These are phyloP conservation scores for Platypus cylindrus DNA, from an alignment of 2,888 invertebrate species.

Conservation along the genomic window DNA sequence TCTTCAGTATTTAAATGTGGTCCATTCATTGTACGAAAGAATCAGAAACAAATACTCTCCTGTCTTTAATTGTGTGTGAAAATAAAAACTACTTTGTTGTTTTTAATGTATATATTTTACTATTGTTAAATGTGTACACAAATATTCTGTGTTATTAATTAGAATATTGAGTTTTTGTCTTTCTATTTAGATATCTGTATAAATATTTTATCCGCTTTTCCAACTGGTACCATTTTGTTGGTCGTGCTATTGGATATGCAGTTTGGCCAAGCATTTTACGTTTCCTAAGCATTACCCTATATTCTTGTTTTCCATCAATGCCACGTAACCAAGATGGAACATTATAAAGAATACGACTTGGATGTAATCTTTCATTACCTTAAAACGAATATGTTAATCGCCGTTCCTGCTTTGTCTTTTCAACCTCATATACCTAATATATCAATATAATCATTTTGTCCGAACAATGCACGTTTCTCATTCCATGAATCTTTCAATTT, in stretches of 20 bases:
- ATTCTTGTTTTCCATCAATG: conserved; percentile 75
- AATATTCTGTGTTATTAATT: conserved; percentile 11
- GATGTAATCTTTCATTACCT: conserved; percentile 70
- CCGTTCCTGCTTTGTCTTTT: not conserved
- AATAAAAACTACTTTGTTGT: too few relatives aligned
- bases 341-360: conserved; percentile 70
- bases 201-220: conserved; percentile 61
- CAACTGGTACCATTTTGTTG: conserved; percentile 67
- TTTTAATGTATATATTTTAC: too few relatives aligned
- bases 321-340: conserved; percentile 86
- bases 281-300: conserved; percentile 62
- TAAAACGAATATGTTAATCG: conserved; percentile 3
- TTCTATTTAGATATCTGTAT: conserved; percentile 65
- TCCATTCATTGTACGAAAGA: too few relatives aligned
- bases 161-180: conserved; percentile 55
- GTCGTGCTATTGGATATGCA: conserved; percentile 46
- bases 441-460: conserved; percentile 96
- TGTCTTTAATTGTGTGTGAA: too few relatives aligned
- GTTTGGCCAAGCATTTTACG: conserved; percentile 50
- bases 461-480: conserved; percentile 68
- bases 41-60: too few relatives aligned
- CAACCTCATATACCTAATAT: conserved; percentile 43
- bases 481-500: conserved; percentile 65
- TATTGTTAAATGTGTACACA: too few relatives aligned
- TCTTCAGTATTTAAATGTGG: too few relatives aligned